Percentiles rank a stretch among this genome's conserved stretches.
These are phyloP conservation scores for Caenorhabditis doughertyi DNA, from an alignment of 2,888 invertebrate species.

Conservation along the genomic window DNA sequence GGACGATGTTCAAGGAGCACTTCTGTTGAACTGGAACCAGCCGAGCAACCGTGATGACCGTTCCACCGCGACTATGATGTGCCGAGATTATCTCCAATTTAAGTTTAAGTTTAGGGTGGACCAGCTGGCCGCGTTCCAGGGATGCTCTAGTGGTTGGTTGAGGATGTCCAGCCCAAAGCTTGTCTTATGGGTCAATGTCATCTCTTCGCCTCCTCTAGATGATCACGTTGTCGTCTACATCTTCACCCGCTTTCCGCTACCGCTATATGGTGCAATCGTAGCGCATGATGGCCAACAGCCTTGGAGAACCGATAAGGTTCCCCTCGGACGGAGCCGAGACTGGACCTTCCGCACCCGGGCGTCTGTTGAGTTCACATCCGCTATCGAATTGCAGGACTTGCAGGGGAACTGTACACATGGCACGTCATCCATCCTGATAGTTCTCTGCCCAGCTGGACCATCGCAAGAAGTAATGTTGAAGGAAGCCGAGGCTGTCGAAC, in stretches of 20 bases:
- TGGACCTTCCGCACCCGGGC: not conserved
- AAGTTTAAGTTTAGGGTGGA: no score
- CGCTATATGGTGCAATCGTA: slow-evolving; percentile 8
- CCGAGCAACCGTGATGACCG: no score
- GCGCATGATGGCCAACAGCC: slow-evolving; percentile 3
- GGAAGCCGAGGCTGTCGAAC: slow-evolving; percentile 47
- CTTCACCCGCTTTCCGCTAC: slow-evolving; percentile 68
- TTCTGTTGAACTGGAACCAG: no score
- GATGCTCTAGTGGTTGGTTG: no score
- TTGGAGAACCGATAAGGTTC: no score
- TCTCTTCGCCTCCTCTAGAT: not conserved
- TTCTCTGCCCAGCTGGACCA: not conserved
- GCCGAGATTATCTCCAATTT: no score
- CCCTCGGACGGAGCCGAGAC: not conserved
- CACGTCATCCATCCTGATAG: not conserved
- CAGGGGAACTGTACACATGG: not conserved
- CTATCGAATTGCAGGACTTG: slow-evolving; percentile 23
- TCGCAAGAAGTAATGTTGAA: slow-evolving; percentile 13
- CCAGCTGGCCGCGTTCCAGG: no score
- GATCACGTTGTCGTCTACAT: slow-evolving; percentile 66
- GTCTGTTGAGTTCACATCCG: not conserved
- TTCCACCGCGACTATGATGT: no score
- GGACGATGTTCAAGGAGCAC: no score
- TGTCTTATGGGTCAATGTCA: slow-evolving; percentile 69
- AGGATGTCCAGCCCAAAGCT: no score